Evolutionary conservation across 2,797 vertebrate genomes (phyloP), one percentile per base, ranked within the genome.

Genomic region (Diglossa cyanea): DNA sequence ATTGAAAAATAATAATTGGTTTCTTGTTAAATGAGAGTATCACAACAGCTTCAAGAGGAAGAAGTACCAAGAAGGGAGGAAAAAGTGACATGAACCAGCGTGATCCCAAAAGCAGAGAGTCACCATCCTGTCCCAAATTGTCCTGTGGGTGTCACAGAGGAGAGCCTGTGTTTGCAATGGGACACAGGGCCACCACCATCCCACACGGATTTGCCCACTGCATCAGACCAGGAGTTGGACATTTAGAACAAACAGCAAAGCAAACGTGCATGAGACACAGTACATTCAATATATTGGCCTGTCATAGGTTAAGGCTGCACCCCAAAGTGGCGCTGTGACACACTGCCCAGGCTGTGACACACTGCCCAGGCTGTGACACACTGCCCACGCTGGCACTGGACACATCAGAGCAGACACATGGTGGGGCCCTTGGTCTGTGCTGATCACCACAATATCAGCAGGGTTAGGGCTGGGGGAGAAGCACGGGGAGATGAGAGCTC

Each of bases 371-470:
- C 47, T 31, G 51, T 84, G 80, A 28, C 58, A 68, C 14, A 0
- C 2, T 58, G 5, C 31, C 26, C 25, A 7, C 14, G 1, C 47
- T n/a, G 48, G 31, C 71, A 21, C 54, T 25, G 61, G 72, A 35
- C 57, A 35, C 42, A 42, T 11, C 78, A 57, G 40, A 84, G 28
- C 68, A 90, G 83, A 95, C 91, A 81, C n/a, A 30, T 84, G 86
- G 70, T 88, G 86, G 79, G 80, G 76, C 70, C 90, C 86, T 93
- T 76, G 92, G 44, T 95, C 88, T 72, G 53, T 76, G 75, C 66
- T 89, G 57, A 31, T 70, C 35, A 61, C 31, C 57, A 58, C 67
- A 45, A 5, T 1, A 5, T 55, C 61, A 35, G 35, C 10, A 21
- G 48, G 55, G n/a, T 5, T 11, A 9, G 19, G 31, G 16, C 2